Evolutionary conservation across 1,140 invertebrate species (phyloP), one percentile per base, ranked within the genome.

Genomic region (Ridgeia piscesae): DNA sequence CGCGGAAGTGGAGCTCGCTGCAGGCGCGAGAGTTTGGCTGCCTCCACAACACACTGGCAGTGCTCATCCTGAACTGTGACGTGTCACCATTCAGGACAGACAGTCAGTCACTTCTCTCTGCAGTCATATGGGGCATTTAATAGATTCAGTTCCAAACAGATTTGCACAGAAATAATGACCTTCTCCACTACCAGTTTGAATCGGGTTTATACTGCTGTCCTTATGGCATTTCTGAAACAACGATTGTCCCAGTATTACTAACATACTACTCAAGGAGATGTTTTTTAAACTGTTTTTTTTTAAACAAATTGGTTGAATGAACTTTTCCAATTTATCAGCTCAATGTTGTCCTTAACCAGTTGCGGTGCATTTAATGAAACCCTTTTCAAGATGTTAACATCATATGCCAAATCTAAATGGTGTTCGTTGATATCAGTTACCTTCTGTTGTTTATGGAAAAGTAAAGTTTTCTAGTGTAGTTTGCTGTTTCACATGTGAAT

Each of bases 1-100:
- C 94, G 88, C 94, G 96, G 33, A 93, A 95, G 58, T 96, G 96
- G 96, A 96, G 95, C 91, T 95, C 95, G 50, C 94, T 96, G n/a
- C 96, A 96, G 93, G 95, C 95, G 14, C 93, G 96, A 91, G 96
- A 96, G 91, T 96, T 96, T 94, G 95, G 94, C 27, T 94, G 94
- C 92, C 94, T 96, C 21, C 96, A 96, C 93, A 94, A 94, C 88
- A 95, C 95, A 33, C 93, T 96, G 92, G 96, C 96, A 33, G 94
- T 94, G 33, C 94, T 96, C n/a, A 94, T 96, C 34, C 94, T 96
- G 35, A 95, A 95, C 93, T 95, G 94, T 95, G 95, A 95, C 93
- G 93, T 96, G 0, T 92, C 94, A 17, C 90, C 92, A 0, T 92
- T 42, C 89, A 93, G 48, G 8, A 93, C 92, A 89, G n/a, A 77